phyloP scores from a whole-genome alignment of 2,113 vertebrate species.

The Corythornis cristatus region DNA sequence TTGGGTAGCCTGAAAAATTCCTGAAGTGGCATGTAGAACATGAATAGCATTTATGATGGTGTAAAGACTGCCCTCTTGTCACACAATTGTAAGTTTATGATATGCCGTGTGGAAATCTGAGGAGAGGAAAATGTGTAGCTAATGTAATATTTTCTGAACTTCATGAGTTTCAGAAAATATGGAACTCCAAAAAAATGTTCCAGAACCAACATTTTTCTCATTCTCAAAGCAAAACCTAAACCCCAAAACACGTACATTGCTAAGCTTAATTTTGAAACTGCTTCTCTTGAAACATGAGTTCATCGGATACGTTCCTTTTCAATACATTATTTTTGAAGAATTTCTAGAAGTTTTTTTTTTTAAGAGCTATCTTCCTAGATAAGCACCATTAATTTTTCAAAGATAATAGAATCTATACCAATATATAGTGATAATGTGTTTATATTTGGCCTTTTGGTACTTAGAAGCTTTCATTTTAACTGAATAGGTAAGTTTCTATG shows the following conservation, averaged over 20 bases:
- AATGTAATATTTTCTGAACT: background rate
- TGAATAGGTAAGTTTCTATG: background rate
- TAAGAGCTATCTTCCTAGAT: background rate
- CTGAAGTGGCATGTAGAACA: background rate
- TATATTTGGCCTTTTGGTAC: background rate
- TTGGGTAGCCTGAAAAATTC: background rate
- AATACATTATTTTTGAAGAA: background rate
- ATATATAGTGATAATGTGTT: background rate
- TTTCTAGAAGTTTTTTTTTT: background rate
- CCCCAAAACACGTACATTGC: background rate
- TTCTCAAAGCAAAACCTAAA: background rate
- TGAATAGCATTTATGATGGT: background rate
- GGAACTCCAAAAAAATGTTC: background rate
- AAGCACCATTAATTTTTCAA: background rate
- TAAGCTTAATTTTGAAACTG: background rate
- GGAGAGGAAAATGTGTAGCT: background rate
- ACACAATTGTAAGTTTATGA: background rate
- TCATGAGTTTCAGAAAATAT: background rate
- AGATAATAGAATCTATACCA: background rate
- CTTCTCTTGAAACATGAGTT: background rate
- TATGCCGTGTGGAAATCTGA: background rate
- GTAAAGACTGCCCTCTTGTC: background rate
- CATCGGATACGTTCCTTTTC: background rate
- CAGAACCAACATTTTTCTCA: background rate
- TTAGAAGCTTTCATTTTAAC: background rate